These are phyloP conservation scores for Habroteleia sp. DNA, from an alignment of 2,888 invertebrate species.

Conservation along the genomic window DNA sequence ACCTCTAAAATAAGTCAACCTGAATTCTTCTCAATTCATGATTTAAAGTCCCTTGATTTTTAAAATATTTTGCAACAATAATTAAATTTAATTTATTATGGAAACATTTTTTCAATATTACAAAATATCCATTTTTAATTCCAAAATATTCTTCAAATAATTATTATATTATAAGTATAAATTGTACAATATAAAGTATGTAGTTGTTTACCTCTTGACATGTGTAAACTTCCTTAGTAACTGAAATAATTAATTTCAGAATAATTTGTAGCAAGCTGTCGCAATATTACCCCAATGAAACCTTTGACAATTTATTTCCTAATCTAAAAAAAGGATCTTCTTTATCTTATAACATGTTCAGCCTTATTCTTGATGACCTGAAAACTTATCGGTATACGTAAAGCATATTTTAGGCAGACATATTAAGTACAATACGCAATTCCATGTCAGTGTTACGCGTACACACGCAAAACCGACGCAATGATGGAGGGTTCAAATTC, in stretches of 20 bases:
- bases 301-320: conserved; percentile 20
- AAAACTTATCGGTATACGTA: conserved; percentile 38
- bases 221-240: no score
- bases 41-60: no score
- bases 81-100: no score
- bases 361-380: conserved; percentile 47
- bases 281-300: conserved; percentile 8
- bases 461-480: conserved; percentile 35
- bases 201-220: no score
- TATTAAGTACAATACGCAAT: conserved; percentile 33
- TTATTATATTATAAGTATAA: no score
- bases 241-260: not conserved
- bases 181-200: no score
- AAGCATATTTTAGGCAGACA: conserved; percentile 37
- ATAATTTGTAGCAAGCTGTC: conserved; percentile 27
- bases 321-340: conserved; percentile 31
- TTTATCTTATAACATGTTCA: conserved; percentile 20
- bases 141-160: no score
- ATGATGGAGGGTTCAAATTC: conserved; percentile 56
- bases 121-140: no score
- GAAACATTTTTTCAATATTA: no score
- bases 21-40: no score
- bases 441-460: conserved; percentile 31
- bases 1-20: no score
- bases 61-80: no score